A percentile compares a stretch with the other conserved stretches of the same genome.
Evolutionary conservation across 2,888 invertebrate genomes (phyloP).

Genomic region (Hirtodrosophila duncani): DNA sequence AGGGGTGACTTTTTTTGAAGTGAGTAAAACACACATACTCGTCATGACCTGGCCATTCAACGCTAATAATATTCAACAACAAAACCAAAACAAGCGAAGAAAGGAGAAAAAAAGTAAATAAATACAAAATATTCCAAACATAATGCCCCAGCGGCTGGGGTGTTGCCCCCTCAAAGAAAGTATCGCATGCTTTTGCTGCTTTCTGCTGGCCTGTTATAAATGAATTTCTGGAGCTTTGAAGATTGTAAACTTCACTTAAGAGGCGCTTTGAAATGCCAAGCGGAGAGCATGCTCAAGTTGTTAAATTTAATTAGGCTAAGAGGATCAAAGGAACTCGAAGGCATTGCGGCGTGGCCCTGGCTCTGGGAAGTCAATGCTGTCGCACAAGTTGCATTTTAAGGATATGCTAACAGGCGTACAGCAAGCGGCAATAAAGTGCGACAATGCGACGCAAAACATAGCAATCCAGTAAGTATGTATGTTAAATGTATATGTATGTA

Average conservation of each 20-base stretch:
- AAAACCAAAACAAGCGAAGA: conserved; percentile 19
- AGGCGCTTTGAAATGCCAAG: conserved; percentile 72
- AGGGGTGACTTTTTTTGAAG: too few species aligned
- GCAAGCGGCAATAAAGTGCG: conserved; percentile 22
- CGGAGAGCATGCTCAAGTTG: conserved; percentile 46
- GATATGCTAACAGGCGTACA: conserved; percentile 75
- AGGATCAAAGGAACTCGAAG: conserved; percentile 57
- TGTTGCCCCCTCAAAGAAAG: conserved; percentile 8
- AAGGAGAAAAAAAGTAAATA: conserved; percentile 12
- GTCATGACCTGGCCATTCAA: conserved; percentile 32
- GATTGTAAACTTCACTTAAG: conserved; percentile 73
- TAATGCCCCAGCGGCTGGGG: not conserved
- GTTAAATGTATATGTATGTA: conserved; percentile 7
- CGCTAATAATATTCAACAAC: conserved; percentile 39
- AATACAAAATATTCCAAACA: not conserved
- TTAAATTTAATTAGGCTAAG: conserved; percentile 55
- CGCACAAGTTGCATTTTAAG: conserved; percentile 76
- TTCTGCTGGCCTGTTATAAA: conserved; percentile 72
- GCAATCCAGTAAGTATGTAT: conserved; percentile 9
- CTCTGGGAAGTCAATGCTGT: conserved; percentile 20
- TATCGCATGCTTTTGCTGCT: conserved; percentile 27
- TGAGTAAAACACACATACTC: too few species aligned
- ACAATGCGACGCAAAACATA: conserved; percentile 4
- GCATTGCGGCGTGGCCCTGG: conserved; percentile 15
- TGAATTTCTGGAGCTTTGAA: conserved; percentile 78